Evolutionary conservation across 2,888 invertebrate species (phyloP).

Genomic region (Caprella mutica): DNA sequence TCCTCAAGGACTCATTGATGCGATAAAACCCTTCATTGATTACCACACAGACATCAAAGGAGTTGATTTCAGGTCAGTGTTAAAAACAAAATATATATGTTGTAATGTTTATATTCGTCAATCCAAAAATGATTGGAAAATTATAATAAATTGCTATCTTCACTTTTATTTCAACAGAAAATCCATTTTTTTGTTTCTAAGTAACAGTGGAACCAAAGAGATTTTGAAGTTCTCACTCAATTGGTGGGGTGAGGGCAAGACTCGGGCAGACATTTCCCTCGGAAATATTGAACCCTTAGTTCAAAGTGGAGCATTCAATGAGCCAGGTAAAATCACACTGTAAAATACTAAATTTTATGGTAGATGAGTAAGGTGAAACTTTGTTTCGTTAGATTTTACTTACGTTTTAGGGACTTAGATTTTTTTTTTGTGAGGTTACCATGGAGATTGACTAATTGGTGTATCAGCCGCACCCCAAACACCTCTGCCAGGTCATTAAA

Average conservation of each 20-base stretch:
- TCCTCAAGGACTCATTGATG: slow-evolving; percentile 67
- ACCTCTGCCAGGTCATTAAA: no score
- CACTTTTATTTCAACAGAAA: slow-evolving; percentile 44
- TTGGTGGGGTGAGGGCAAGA: slow-evolving; percentile 51
- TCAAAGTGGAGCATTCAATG: slow-evolving; percentile 56
- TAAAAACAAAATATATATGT: neutral
- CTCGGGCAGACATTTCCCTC: slow-evolving; percentile 43
- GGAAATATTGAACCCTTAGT: slow-evolving; percentile 62
- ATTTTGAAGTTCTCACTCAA: slow-evolving; percentile 53
- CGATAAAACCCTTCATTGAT: slow-evolving; percentile 77
- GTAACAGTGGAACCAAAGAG: slow-evolving; percentile 72
- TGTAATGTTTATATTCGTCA: neutral
- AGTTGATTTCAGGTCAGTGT: slow-evolving; percentile 52
- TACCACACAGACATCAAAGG: slow-evolving; percentile 61
- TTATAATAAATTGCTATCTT: neutral
- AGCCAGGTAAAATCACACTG: slow-evolving; percentile 53
- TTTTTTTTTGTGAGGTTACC: no score
- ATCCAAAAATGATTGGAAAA: neutral
- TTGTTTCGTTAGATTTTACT: no score
- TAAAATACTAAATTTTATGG: no score
- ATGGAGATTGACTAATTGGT: no score
- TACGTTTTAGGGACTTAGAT: no score
- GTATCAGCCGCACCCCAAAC: no score
- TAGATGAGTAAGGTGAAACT: no score
- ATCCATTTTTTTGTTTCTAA: slow-evolving; percentile 76